Evolutionary conservation across 1,140 invertebrate species (phyloP).

Genomic region (Aricia agestis): DNA sequence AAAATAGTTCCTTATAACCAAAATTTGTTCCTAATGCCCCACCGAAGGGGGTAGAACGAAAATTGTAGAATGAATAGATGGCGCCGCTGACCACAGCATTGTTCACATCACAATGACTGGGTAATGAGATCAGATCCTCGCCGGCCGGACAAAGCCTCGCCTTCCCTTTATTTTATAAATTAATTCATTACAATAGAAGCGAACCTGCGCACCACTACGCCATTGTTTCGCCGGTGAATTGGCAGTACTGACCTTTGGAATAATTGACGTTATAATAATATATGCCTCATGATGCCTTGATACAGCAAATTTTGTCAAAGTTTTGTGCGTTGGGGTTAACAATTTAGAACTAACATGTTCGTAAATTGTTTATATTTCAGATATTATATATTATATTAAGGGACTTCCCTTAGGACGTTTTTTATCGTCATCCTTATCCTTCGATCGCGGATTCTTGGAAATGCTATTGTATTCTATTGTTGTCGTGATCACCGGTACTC

Average conservation of each 20-base stretch:
- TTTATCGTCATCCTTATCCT: no score
- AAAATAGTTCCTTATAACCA: no score
- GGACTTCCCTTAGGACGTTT: no score
- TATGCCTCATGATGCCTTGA: neutral
- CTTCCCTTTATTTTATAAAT: constrained; percentile 71
- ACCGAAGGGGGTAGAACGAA: neutral
- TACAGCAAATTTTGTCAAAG: neutral
- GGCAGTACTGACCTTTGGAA: constrained; percentile 44
- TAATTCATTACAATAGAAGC: constrained; percentile 74
- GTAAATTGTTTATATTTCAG: no score
- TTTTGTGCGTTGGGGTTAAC: neutral
- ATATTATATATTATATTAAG: no score
- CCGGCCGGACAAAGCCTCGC: constrained; percentile 66
- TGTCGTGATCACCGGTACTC: no score
- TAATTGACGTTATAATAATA: constrained; percentile 30
- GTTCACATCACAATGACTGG: constrained; percentile 66
- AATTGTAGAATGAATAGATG: constrained; percentile 35
- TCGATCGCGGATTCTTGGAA: no score
- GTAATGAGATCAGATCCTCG: constrained; percentile 73
- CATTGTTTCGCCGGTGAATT: constrained; percentile 59
- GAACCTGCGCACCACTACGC: constrained; percentile 63
- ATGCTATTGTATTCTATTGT: no score
- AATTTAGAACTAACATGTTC: no score
- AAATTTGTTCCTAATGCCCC: no score
- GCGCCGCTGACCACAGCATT: constrained; percentile 52